Evolutionary conservation across 2,888 invertebrate genomes (phyloP).

Genomic region (Noctua comes): DNA sequence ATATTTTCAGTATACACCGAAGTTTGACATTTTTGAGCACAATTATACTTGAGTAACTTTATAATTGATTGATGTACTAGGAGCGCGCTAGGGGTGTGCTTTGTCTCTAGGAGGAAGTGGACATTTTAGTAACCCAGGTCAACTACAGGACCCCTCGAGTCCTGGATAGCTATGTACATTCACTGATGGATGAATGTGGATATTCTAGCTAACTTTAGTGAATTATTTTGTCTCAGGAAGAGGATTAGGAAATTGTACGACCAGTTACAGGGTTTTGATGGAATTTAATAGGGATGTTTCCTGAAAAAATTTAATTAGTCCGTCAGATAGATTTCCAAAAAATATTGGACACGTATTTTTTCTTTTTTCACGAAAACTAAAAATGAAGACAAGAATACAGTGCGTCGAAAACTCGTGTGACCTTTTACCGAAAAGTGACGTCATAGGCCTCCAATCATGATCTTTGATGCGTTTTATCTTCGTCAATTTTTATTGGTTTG

Average conservation of each 20-base stretch:
- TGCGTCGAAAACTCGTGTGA: no score
- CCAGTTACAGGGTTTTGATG: not conserved
- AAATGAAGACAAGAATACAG: no score
- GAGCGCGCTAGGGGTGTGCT: not conserved
- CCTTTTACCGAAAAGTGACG: no score
- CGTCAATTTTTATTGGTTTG: no score
- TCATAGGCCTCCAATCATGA: no score
- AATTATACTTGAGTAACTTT: not conserved
- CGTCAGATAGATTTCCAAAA: no score
- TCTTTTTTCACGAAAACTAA: no score
- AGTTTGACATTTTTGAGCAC: not conserved
- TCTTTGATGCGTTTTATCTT: no score
- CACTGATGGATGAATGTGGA: slow-evolving; percentile 1
- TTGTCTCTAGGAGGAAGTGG: not conserved
- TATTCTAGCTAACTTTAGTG: not conserved
- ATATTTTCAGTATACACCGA: not conserved
- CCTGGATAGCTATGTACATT: not conserved
- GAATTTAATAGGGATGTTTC: no score
- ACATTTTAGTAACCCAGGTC: not conserved
- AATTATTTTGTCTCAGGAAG: not conserved
- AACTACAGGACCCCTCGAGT: not conserved
- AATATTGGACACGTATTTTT: no score
- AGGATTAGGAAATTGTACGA: not conserved
- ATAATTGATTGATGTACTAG: slow-evolving; percentile 17
- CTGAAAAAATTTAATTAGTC: no score